These are phyloP conservation scores for Thecocarcelia acutangulata DNA, from an alignment of 2,888 invertebrate species.

Conservation along the genomic window DNA sequence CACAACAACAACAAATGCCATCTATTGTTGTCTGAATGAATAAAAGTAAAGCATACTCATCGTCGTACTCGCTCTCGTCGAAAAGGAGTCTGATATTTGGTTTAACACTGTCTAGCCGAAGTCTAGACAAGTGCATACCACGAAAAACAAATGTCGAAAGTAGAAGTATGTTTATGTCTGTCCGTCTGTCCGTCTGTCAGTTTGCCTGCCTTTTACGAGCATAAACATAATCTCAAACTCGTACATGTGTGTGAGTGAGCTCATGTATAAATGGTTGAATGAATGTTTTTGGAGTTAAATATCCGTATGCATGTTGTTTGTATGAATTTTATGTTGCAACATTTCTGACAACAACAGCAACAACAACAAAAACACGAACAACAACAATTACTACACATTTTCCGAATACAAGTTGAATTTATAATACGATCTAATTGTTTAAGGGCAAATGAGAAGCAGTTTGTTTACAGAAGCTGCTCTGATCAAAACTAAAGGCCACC, in stretches of 20 bases:
- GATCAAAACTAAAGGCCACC: neutral
- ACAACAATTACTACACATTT: slow-evolving; percentile 58
- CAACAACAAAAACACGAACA: slow-evolving; percentile 69
- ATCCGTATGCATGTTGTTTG: slow-evolving; percentile 42
- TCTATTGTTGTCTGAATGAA: slow-evolving; percentile 67
- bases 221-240: neutral
- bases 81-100: slow-evolving; percentile 73
- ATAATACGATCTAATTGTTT: neutral
- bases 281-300: slow-evolving; percentile 49
- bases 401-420: slow-evolving; percentile 31
- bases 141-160: slow-evolving; percentile 69
- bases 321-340: slow-evolving; percentile 59
- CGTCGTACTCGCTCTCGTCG: slow-evolving; percentile 52
- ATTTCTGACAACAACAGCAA: slow-evolving; percentile 56
- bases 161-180: slow-evolving; percentile 46
- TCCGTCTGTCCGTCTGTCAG: slow-evolving; percentile 9
- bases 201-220: neutral
- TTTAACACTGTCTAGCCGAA: slow-evolving; percentile 81
- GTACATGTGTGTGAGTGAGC: slow-evolving; percentile 30
- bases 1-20: slow-evolving; percentile 60
- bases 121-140: slow-evolving; percentile 78
- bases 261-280: slow-evolving; percentile 41
- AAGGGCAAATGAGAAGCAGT: neutral
- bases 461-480: neutral
- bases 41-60: slow-evolving; percentile 62